Evolutionary conservation across 2,797 vertebrate genomes (phyloP).

Genomic region (Euphonia xanthogaster): DNA sequence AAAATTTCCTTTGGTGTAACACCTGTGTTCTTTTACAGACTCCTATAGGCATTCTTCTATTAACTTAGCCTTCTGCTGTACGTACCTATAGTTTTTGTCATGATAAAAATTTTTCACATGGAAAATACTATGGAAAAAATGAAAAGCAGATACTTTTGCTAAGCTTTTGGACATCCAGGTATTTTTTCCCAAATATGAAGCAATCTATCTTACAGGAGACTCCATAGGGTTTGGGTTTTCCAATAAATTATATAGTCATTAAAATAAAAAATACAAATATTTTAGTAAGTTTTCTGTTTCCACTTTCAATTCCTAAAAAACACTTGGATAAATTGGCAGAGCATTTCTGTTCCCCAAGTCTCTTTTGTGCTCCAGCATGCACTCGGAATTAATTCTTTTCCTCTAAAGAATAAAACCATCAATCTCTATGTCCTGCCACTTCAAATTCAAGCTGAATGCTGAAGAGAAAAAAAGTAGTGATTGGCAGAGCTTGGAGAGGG

Average conservation of each 20-base stretch:
- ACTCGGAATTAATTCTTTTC: slow-evolving; percentile 6
- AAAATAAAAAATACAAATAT: not conserved
- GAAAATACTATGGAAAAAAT: not conserved
- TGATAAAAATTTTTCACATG: not conserved
- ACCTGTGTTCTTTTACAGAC: not conserved
- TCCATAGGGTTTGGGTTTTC: not conserved
- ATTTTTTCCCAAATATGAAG: not conserved
- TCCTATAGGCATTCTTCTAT: not conserved
- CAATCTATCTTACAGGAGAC: not conserved
- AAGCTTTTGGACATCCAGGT: not conserved
- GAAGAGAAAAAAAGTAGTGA: not conserved
- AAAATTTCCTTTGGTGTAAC: not conserved
- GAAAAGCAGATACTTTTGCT: not conserved
- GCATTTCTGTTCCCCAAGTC: not conserved
- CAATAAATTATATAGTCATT: not conserved
- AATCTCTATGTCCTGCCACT: not conserved
- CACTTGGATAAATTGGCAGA: not conserved
- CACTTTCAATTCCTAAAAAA: not conserved
- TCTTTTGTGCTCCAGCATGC: not conserved
- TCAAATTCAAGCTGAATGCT: not conserved
- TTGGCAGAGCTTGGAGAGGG: slow-evolving; percentile 22
- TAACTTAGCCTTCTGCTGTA: not conserved
- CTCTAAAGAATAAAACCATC: slow-evolving; percentile 14
- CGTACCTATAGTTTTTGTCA: not conserved
- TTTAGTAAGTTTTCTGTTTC: not conserved